phyloP scores from a whole-genome alignment of 2,888 invertebrate species.

The Ecliptopera silaceata region DNA sequence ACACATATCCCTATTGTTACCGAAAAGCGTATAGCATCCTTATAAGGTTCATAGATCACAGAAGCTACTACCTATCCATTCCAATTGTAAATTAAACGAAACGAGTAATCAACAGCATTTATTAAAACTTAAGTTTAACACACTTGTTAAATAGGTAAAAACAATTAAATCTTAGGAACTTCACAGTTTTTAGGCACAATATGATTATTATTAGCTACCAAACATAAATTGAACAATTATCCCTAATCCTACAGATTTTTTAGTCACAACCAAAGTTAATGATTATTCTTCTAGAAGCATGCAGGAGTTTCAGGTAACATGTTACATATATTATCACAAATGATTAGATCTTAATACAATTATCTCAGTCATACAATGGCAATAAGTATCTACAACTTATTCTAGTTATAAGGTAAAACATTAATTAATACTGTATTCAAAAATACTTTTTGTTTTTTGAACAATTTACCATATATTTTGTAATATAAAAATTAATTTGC shows the following conservation, averaged over 20 bases:
- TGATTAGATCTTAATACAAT: background rate
- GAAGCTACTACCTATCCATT: too few species aligned
- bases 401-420: background rate
- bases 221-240: background rate
- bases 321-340: conserved; percentile 29
- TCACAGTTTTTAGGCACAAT: background rate
- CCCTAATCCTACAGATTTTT: conserved; percentile 2
- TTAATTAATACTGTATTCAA: background rate
- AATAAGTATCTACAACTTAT: conserved; percentile 6
- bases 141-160: background rate
- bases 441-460: background rate
- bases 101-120: background rate
- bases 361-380: conserved; percentile 4
- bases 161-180: conserved; percentile 9
- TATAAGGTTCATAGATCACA: background rate
- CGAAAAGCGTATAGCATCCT: background rate
- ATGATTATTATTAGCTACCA: conserved; percentile 5
- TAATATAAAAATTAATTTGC: too few species aligned
- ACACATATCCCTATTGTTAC: conserved; percentile 19
- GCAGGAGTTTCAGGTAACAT: conserved; percentile 27
- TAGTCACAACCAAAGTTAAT: conserved; percentile 19
- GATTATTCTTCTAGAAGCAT: conserved; percentile 5
- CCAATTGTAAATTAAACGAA: background rate
- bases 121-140: background rate
- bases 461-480: too few species aligned